phyloP scores from a whole-genome alignment of 2,888 invertebrate species.

The Sicus ferrugineus region DNA sequence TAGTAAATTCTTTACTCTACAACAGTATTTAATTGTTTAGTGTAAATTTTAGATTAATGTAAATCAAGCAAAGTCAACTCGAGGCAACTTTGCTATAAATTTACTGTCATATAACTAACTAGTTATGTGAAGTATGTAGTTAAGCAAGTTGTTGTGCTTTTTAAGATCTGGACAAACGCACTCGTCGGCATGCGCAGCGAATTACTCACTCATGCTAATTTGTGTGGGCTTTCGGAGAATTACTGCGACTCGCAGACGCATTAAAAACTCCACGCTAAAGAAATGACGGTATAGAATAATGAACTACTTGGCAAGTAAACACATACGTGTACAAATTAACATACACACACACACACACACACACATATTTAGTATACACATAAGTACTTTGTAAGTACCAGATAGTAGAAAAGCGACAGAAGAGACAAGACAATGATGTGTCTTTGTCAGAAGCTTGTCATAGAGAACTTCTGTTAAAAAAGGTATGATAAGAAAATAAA shows the following conservation, averaged over 20 bases:
- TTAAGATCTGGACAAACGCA: neutral
- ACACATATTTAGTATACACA: neutral
- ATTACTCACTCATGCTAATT: slow-evolving; percentile 43
- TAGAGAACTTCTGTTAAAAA: slow-evolving; percentile 19
- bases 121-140: too few relatives aligned
- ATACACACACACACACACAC: slow-evolving; percentile 8
- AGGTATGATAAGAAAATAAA: neutral
- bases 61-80: slow-evolving; percentile 3
- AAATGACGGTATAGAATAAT: slow-evolving; percentile 32
- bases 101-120: neutral
- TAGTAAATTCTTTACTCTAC: too few relatives aligned
- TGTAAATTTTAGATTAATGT: too few relatives aligned
- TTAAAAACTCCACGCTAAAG: neutral
- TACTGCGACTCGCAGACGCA: slow-evolving; percentile 18
- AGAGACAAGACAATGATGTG: neutral
- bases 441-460: slow-evolving; percentile 25
- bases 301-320: slow-evolving; percentile 36
- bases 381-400: neutral
- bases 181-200: slow-evolving; percentile 29
- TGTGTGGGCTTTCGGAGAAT: slow-evolving; percentile 39
- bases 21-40: too few relatives aligned
- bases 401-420: slow-evolving; percentile 3
- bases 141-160: neutral
- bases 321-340: too few relatives aligned
- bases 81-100: neutral